A percentile compares a stretch with the other conserved stretches of the same genome.
These are phyloP conservation scores for Neelides folsomi DNA, from an alignment of 2,888 invertebrate species.

Conservation along the genomic window DNA sequence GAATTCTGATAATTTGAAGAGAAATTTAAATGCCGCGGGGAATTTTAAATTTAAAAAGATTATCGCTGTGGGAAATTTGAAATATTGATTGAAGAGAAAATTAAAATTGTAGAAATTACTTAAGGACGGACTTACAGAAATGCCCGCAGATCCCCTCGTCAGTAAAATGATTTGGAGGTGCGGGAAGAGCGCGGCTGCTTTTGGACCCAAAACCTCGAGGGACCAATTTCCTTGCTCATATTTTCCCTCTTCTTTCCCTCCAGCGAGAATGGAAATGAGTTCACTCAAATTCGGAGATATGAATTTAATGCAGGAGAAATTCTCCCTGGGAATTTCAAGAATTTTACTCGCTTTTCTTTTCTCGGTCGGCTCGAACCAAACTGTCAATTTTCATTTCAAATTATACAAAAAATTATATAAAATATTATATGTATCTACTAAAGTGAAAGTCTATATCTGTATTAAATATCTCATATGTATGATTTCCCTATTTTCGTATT, in stretches of 20 bases:
- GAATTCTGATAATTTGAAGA: too few species aligned
- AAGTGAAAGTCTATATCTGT: too few species aligned
- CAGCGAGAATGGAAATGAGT: constrained; percentile 35
- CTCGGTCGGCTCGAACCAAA: constrained; percentile 85
- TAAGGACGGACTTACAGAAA: constrained; percentile 14
- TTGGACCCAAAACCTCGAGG: too few species aligned
- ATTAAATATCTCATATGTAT: too few species aligned
- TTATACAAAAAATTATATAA: too few species aligned
- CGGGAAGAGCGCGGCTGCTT: constrained; percentile 4
- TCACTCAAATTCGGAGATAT: constrained; percentile 59
- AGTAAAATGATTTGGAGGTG: constrained; percentile 24
- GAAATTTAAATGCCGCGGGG: too few species aligned
- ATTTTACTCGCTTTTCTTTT: constrained; percentile 56
- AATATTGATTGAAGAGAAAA: too few species aligned
- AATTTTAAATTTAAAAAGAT: too few species aligned
- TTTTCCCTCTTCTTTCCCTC: constrained; percentile 9
- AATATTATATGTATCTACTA: too few species aligned
- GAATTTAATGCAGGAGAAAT: constrained; percentile 40
- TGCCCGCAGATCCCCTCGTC: constrained; percentile 27
- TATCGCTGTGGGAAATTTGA: too few species aligned
- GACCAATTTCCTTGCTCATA: constrained; percentile 4
- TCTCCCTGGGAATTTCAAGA: constrained; percentile 45
- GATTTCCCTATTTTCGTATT: too few species aligned
- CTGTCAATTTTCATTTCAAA: constrained; percentile 48
- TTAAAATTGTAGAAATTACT: too few species aligned